These are phyloP conservation scores for Jaculus jaculus DNA, from an alignment of 2,113 vertebrate species.

Conservation along the genomic window DNA sequence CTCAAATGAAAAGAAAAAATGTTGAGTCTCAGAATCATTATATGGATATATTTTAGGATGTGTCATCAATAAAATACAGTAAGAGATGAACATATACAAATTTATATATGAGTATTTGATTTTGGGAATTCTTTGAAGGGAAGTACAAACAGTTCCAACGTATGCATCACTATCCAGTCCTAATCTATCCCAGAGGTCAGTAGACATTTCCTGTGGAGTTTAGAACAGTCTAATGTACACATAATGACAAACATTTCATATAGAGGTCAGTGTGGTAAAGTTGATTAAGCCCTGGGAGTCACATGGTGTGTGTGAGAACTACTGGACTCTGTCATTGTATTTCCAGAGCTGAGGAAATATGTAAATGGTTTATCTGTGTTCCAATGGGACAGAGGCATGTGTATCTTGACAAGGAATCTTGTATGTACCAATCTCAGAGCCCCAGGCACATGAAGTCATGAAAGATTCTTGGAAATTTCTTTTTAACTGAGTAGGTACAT, in stretches of 20 bases:
- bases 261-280: background rate
- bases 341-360: background rate
- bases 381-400: background rate
- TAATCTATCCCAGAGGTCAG: background rate
- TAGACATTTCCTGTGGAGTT: background rate
- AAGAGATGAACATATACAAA: background rate
- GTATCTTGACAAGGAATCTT: background rate
- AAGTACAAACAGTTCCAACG: background rate
- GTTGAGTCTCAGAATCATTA: background rate
- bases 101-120: background rate
- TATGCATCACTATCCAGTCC: no score
- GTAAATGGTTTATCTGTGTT: background rate
- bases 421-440: background rate
- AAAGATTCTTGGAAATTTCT: slow-evolving; percentile 51
- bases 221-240: background rate
- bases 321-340: slow-evolving; percentile 28
- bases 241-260: no score
- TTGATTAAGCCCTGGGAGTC: background rate
- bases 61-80: background rate
- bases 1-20: slow-evolving; percentile 17
- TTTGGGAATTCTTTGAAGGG: slow-evolving; percentile 42
- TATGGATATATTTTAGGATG: background rate
- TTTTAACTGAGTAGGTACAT: slow-evolving; percentile 60
- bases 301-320: background rate
- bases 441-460: slow-evolving; percentile 25